A percentile compares a stretch with the other conserved stretches of the same genome.
phyloP scores from a whole-genome alignment of 2,888 invertebrate genomes.

The Apoda limacodes region DNA sequence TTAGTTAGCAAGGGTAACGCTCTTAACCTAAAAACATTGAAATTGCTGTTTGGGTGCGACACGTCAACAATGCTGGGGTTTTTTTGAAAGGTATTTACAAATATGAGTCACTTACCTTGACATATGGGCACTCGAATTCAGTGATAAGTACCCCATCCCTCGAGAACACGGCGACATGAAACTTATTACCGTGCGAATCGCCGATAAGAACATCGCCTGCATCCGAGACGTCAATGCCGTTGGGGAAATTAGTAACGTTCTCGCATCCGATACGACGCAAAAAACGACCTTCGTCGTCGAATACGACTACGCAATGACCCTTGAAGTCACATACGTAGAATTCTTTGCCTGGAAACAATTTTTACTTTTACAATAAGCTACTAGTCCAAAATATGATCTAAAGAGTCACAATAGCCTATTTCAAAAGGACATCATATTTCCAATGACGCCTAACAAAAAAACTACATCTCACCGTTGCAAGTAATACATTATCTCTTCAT shows the following conservation, averaged over 20 bases:
- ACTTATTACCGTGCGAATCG: constrained; percentile 97
- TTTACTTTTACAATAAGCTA: too few relatives aligned
- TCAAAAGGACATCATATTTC: too few relatives aligned
- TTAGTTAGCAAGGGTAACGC: too few relatives aligned
- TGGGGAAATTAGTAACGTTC: constrained; percentile 96
- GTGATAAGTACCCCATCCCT: constrained; percentile 87
- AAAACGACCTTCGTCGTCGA: constrained; percentile 92
- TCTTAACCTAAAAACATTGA: too few relatives aligned
- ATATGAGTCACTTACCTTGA: constrained; percentile 77
- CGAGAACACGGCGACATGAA: constrained; percentile 96
- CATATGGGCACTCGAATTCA: constrained; percentile 97
- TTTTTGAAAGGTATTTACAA: too few relatives aligned
- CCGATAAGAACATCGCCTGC: constrained; percentile 97
- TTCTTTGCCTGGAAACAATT: constrained; percentile 82
- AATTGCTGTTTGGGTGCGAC: too few relatives aligned
- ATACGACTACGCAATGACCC: constrained; percentile 97
- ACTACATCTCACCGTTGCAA: too few relatives aligned
- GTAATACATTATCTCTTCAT: too few relatives aligned
- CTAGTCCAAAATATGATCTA: too few relatives aligned
- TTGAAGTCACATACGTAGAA: constrained; percentile 98
- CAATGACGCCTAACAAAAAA: too few relatives aligned
- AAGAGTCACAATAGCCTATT: too few relatives aligned
- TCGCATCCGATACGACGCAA: constrained; percentile 95
- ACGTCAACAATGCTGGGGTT: background rate
- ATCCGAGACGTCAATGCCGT: constrained; percentile 97